Conservation (phyloP, 2,888 invertebrate species). For the Andricus quercusramuli region DNA sequence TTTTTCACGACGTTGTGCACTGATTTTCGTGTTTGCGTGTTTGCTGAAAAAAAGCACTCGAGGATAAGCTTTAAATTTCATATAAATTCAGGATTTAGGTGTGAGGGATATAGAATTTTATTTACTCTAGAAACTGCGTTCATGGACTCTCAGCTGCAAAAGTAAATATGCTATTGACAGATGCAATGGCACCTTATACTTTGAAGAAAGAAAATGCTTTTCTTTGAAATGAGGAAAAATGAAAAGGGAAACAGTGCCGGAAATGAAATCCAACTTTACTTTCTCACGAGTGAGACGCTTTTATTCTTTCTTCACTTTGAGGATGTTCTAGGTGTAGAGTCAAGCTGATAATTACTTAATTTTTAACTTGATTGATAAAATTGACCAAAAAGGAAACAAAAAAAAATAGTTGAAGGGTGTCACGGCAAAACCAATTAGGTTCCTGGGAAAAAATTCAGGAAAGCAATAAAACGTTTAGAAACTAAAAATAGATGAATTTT, state of each 20-base stretch:
- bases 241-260: background rate
- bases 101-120: slow-evolving; percentile 22
- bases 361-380: too few species aligned
- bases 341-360: too few species aligned
- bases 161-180: slow-evolving; percentile 13
- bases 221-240: background rate
- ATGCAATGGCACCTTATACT: background rate
- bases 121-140: background rate
- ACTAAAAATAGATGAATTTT: too few species aligned
- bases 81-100: background rate
- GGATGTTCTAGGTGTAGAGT: too few species aligned
- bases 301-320: background rate
- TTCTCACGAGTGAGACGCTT: background rate
- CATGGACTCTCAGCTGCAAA: background rate
- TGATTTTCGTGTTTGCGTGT: background rate
- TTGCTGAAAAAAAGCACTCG: slow-evolving; percentile 1
- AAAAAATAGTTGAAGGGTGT: too few species aligned
- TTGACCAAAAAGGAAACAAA: too few species aligned
- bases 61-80: slow-evolving; percentile 23
- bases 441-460: too few species aligned
- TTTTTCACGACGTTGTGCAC: background rate
- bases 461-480: too few species aligned
- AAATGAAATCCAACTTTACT: slow-evolving; percentile 4
- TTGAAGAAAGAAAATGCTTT: background rate
- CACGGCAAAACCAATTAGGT: too few species aligned